Base-by-base conservation (phyloP, 2,797 vertebrate genomes). In the Gambusia yucatana region DNA sequence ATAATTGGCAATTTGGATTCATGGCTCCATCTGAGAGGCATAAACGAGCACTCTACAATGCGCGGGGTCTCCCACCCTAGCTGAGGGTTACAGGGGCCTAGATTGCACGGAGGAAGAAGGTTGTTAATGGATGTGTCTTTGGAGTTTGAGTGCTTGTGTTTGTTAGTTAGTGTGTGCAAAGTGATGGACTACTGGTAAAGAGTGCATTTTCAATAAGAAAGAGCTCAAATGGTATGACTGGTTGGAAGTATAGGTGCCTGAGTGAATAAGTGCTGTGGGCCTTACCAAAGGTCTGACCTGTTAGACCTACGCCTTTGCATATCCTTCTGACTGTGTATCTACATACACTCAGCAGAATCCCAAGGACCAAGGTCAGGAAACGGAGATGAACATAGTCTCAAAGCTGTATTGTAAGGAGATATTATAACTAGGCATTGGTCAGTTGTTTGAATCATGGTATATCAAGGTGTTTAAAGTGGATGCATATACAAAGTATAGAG, bases 1-100 rank as follows among this genome's bases (percentile, higher is more conserved):
- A 95, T 96, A 96, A 96, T 95, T 95, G 95, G 90, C 94, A 94
- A 95, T 96, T 95, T 94, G 93, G 91, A 95, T 93, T 95, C 94
- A 95, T 94, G 87, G 92, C 93, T 93, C 94, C 91, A 94, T 96
- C 94, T 94, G 93, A 96, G 91, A 93, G 93, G 92, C 91, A 87
- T 93, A 94, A 94, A 94, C 78, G 92, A 93, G 93, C 87, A 85
- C 84, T 92, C 90, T 87, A 89, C 92, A 91, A 90, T 89, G 86
- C 41, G 61, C 87, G 75, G 91, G 91, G 93, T 94, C 93, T 93
- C 87, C 86, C 90, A 90, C 83, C 88, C 88, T 92, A 84, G 71
- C 90, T 83, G 72, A 83, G 87, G 91, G 93, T 94, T 89, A 91
- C 88, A 87, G 88, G 88, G 83, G 83, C 84, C 88, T 86, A 81